Evolutionary conservation across 92 coral and sea anemone genomes (phyloP), one percentile per base, ranked within the genome.

Genomic region (Pocillopora grandis): DNA sequence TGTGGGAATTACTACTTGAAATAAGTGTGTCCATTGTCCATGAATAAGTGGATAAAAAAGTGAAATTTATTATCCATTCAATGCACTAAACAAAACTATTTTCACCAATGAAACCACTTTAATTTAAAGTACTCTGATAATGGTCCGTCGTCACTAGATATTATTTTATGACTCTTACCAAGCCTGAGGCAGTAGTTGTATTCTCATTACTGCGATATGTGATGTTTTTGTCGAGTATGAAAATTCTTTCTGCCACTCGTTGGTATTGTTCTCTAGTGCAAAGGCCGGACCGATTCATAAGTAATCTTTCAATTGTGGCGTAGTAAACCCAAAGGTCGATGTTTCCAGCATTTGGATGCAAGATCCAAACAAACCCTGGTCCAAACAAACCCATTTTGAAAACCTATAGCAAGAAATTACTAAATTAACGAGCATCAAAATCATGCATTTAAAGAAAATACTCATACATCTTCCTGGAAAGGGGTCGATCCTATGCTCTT

Each of bases 331-430:
- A 97, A 17, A 60, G 66, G 2, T 86, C 75, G 0, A 94, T 71
- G 9, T 80, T 77, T 10, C 89, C 85, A 1, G 90, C 94, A 20
- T 69, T 74, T 16, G 90, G 85, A 81, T 91, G 89, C 6, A 97
- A 71, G 20, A 97, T 89, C 99, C 99, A 97, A 36, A 92, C 99
- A 77, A 88, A 90, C 62, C 89, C 89, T 12, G 91, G 93, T 9
- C 98, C 99, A 86, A 72, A 92, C 93, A 97, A 79, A 1, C 78
- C 76, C 59, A 94, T 62, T 76, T 89, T 89, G 78, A 85, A 92
- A 10, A 90, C 89, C 99, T 96, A 52, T 1, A 18, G 27, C 27
- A 23, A 23, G 27, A 23, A 23, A 23, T 23, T 23, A 23, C 27
- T 23, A 23, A 23, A 23, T 23, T 23, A 23, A 23, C 27, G 27